These are phyloP conservation scores for Hypomecis atomaria DNA, from an alignment of 2,888 invertebrate species.

Conservation along the genomic window DNA sequence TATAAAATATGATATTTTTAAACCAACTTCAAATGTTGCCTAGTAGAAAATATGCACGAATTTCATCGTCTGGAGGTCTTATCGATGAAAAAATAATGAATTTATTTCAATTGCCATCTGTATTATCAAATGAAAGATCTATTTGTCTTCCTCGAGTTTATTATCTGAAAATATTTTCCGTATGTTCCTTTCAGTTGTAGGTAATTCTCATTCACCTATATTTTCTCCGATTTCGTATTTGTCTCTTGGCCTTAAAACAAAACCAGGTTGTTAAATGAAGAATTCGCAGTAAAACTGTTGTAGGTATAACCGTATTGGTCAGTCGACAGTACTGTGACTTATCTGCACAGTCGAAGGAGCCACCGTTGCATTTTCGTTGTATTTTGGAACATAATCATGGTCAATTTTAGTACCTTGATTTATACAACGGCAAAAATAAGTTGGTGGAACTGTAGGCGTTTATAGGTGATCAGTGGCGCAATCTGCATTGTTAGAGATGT, in stretches of 20 bases:
- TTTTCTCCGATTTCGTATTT: conserved; percentile 5
- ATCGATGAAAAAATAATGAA: too few relatives aligned
- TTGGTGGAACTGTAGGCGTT: conserved; percentile 24
- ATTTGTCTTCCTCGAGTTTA: too few relatives aligned
- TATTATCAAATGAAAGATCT: too few relatives aligned
- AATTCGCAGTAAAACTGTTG: conserved; percentile 25
- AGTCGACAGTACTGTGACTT: conserved; percentile 4
- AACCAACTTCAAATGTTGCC: too few relatives aligned
- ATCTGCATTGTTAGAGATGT: conserved; percentile 27
- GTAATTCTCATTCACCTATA: too few relatives aligned
- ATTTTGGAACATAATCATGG: neutral
- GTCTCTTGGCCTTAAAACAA: conserved; percentile 17
- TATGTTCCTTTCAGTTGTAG: too few relatives aligned
- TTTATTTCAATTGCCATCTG: too few relatives aligned
- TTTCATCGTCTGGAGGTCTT: too few relatives aligned
- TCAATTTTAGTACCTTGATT: neutral
- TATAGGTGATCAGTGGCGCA: conserved; percentile 26
- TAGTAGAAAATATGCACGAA: too few relatives aligned
- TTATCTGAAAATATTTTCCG: too few relatives aligned
- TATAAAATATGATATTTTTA: too few relatives aligned
- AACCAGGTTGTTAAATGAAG: conserved; percentile 27
- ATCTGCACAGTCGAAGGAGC: neutral
- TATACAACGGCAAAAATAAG: neutral
- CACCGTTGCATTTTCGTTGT: neutral
- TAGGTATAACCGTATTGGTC: conserved; percentile 26